Evolutionary conservation across 1,140 invertebrate species (phyloP), one percentile per base, ranked within the genome.

Genomic region (Drosophila santomea): DNA sequence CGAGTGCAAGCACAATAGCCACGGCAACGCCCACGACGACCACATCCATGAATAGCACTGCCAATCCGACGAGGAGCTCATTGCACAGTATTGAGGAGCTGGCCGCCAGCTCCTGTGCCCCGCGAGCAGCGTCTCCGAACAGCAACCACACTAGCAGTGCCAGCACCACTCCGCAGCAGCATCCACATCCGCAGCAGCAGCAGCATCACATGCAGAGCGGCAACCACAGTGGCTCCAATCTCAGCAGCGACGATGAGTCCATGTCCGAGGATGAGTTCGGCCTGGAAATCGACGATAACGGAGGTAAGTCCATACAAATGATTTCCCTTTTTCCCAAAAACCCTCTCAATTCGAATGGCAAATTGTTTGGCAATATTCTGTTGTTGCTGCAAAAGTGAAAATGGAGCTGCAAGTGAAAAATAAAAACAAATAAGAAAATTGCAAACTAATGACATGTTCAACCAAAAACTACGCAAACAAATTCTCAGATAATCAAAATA

Each of bases 261-360:
- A 74, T 85, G 51, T 91, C 89, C 12, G 89, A 91, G 61, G 89
- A 91, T 68, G 83, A 88, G 52, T 89, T 88, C 11, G 83, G 83
- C 0, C 50, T 85, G 12, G 84, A 90, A 66, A 89, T 89, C 23
- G 84, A 89, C 52, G 84, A 89, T 64, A 81, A 84, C 15, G 85
- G 74, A 43, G 84, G 84, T 89, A 74, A 89, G 84, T 88, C 14
- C 1, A 15, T 25, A n/a, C n/a, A 3, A 32, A 25, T n/a, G 6
- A 28, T n/a, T 20, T 36, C 1, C 1, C 10, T 17, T 10, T 8
- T 15, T 2, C 32, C 14, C 14, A 4, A 32, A n/a, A 43, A 4
- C 15, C 23, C 36, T 6, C 17, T 2, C 1, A 25, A 47, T 28
- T 45, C 0, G 0, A 10, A 12, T 23, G 28, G 36, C 41, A 36